Base-by-base conservation (phyloP, 1,140 invertebrate genomes). In the Heliconius melpomene region DNA sequence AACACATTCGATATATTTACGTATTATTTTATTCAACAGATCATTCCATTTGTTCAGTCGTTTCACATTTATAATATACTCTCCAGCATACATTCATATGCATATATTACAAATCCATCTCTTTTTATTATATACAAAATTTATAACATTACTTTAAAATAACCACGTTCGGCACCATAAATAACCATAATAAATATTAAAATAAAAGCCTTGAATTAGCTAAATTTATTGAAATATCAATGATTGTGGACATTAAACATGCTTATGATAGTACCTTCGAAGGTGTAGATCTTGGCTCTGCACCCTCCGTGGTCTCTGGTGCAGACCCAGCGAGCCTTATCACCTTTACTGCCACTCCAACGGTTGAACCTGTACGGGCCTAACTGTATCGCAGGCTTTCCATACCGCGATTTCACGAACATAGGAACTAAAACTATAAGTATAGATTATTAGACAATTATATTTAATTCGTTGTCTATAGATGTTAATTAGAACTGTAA, bases 371-470 rank as follows among this genome's bases (percentile, higher is more conserved):
- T 84, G 70, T 88, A 81, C 7, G 40, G 20, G 3, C 87, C 87
- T 1, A 87, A 60, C 26, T 87, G 84, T n/a, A 90, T 85, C 7
- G 89, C 85, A 3, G 85, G 89, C 5, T 86, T 87, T 0, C 89
- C 89, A 46, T 82, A 82, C 9, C 87, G 82, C 2, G 88, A 87
- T 74, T 83, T 82, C 18, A 80, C 26, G 20, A 79, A 79, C 32
- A 82, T 76, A 11, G 77, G 23, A 29, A 78, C 80, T 82, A 70
- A 70, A 80, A 80, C 74, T 66, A 38, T 76, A 60, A 72, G 23
- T 23, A 66, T 3, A 66, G 9, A 66, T 9, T 13, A 73, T 57
- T 36, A 72, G 71, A 52, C 7, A 72, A 13, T 71, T 26, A 23
- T 60, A 60, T 5, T 26, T 26, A 60, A 54, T 54, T 54, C 20